Evolutionary conservation across 2,113 vertebrate species (phyloP).

Genomic region (Trinectes maculatus): DNA sequence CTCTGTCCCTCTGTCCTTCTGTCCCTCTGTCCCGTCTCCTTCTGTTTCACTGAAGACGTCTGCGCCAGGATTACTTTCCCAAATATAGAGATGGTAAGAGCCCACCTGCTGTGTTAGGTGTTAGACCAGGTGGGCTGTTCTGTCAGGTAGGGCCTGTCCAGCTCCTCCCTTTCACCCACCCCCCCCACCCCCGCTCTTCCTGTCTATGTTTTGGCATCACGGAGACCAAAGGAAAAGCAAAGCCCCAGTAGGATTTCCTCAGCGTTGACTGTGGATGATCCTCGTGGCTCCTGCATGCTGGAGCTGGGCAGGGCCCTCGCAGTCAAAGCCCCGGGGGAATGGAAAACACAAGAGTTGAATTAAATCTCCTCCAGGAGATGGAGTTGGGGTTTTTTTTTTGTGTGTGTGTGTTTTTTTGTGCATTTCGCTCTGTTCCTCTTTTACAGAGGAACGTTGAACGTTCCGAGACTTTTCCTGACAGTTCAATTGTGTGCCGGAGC

Average conservation of each 20-base stretch:
- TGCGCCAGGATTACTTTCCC: slow-evolving; percentile 25
- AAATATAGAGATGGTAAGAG: slow-evolving; percentile 16
- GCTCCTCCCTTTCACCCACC: slow-evolving; percentile 7
- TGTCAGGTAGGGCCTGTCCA: slow-evolving; percentile 55
- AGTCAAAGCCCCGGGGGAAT: slow-evolving; percentile 51
- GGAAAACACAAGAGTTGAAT: slow-evolving; percentile 49
- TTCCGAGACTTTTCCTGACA: slow-evolving; percentile 43
- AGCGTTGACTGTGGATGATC: slow-evolving; percentile 75
- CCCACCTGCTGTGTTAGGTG: slow-evolving; percentile 14
- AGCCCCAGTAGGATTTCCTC: slow-evolving; percentile 76
- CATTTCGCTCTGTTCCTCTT: neutral
- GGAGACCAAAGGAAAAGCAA: slow-evolving; percentile 70
- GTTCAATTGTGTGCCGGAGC: slow-evolving; percentile 48
- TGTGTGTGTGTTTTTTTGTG: neutral
- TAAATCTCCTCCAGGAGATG: slow-evolving; percentile 19
- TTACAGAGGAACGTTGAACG: slow-evolving; percentile 7
- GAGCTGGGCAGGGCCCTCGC: slow-evolving; percentile 63
- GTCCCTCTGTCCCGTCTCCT: too few relatives aligned
- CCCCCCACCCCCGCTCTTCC: slow-evolving; percentile 65
- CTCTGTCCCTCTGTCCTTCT: too few relatives aligned
- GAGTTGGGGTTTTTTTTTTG: neutral
- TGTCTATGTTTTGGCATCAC: slow-evolving; percentile 75
- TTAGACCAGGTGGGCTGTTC: slow-evolving; percentile 45
- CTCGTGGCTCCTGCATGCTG: slow-evolving; percentile 70
- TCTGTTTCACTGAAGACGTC: slow-evolving; percentile 11